Evolutionary conservation across 2,888 invertebrate species (phyloP).

Genomic region (Melanchra persicariae): DNA sequence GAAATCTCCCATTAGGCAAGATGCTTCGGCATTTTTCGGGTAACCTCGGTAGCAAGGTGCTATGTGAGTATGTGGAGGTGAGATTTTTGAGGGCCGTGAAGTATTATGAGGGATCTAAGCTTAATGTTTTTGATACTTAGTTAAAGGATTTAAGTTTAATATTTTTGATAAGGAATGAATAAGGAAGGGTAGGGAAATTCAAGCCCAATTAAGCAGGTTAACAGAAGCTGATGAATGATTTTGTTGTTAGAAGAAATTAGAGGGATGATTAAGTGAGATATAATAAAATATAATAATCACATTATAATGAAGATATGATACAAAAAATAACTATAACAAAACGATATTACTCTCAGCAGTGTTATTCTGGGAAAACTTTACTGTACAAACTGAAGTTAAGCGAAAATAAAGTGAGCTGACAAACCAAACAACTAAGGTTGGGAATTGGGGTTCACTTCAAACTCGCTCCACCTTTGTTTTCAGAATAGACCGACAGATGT

Average conservation of each 20-base stretch:
- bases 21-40: constrained; percentile 56
- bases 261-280: too few relatives aligned
- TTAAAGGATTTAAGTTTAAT: not conserved
- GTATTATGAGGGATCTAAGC: not conserved
- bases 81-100: not conserved
- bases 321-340: too few relatives aligned
- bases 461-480: too few relatives aligned
- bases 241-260: not conserved
- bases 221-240: not conserved
- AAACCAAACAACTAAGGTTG: too few relatives aligned
- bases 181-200: not conserved
- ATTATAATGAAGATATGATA: too few relatives aligned
- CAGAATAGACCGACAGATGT: too few relatives aligned
- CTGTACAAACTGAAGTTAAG: too few relatives aligned
- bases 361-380: too few relatives aligned
- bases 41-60: constrained; percentile 56
- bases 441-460: too few relatives aligned
- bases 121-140: not conserved
- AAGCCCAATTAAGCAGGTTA: not conserved
- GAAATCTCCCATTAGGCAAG: constrained; percentile 74
- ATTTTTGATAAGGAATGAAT: not conserved
- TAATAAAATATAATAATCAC: too few relatives aligned
- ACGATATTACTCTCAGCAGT: too few relatives aligned
- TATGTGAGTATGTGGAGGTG: constrained; percentile 22
- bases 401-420: too few relatives aligned